A percentile compares a stretch with the other conserved stretches of the same genome.
Conservation (phyloP, 2,888 invertebrate genomes). For the Nomada ruficornis region DNA sequence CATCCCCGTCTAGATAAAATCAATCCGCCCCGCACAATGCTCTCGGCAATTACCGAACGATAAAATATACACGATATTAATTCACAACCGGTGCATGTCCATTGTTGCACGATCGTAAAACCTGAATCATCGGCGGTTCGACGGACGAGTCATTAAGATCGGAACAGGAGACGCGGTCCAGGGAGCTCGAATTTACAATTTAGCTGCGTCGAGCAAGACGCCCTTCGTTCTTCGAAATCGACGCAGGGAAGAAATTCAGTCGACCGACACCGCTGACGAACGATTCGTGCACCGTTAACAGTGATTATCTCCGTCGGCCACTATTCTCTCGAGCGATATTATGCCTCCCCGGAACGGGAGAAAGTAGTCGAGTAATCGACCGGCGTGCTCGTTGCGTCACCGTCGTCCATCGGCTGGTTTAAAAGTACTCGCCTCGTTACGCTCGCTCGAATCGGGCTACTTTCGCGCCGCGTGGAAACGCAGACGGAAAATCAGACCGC, state of each 20-base stretch:
- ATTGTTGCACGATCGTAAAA: constrained; percentile 35
- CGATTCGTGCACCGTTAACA: background rate
- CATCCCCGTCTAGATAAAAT: background rate
- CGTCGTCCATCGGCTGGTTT: constrained; percentile 38
- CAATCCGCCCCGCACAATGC: background rate
- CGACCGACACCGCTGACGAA: constrained; percentile 46
- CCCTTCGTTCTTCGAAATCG: constrained; percentile 50
- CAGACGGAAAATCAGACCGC: constrained; percentile 6
- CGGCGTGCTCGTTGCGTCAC: constrained; percentile 52
- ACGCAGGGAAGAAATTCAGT: too few relatives aligned
- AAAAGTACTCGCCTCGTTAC: constrained; percentile 45
- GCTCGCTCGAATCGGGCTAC: constrained; percentile 47
- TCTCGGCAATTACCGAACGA: background rate
- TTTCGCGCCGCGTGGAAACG: constrained; percentile 49
- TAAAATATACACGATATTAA: background rate
- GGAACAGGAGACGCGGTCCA: constrained; percentile 69
- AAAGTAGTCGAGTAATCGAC: constrained; percentile 59
- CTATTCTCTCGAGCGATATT: constrained; percentile 45
- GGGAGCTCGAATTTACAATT: constrained; percentile 68
- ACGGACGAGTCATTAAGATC: constrained; percentile 49
- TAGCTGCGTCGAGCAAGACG: constrained; percentile 52
- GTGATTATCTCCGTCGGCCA: constrained; percentile 1
- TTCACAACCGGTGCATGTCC: background rate
- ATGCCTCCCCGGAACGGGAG: constrained; percentile 51
- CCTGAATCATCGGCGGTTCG: constrained; percentile 53